A percentile compares a stretch with the other conserved stretches of the same genome.
Conservation (phyloP, 2,797 vertebrate genomes). For the Tangara arthus region DNA sequence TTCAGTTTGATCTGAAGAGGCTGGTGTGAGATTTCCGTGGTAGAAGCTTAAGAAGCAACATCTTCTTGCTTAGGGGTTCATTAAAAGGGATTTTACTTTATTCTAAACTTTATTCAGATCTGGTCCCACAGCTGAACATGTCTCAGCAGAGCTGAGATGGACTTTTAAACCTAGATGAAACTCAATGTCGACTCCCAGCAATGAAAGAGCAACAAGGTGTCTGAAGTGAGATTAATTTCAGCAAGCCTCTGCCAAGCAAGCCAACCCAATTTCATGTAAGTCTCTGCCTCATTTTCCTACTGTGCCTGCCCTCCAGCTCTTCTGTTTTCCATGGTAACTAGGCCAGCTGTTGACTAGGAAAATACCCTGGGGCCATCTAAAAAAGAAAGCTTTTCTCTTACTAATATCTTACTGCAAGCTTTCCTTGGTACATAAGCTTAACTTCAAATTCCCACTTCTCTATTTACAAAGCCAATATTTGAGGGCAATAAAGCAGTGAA, state of each 20-base stretch:
- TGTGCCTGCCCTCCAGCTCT: conserved; percentile 20
- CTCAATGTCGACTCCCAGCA: neutral
- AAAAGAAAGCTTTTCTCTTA: conserved; percentile 6
- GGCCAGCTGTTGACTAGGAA: neutral
- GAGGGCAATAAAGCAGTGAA: neutral
- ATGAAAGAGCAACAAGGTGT: neutral
- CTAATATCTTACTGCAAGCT: neutral
- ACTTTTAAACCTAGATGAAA: neutral
- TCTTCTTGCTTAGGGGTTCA: neutral
- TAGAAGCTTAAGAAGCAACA: neutral
- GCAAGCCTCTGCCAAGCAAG: neutral
- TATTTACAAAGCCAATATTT: conserved; percentile 16
- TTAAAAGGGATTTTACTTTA: neutral
- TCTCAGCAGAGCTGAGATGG: neutral
- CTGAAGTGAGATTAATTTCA: neutral
- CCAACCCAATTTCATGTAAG: neutral
- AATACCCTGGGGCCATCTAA: conserved; percentile 9
- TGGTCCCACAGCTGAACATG: neutral
- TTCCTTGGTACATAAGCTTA: neutral
- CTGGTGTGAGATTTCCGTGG: neutral
- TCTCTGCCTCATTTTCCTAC: neutral
- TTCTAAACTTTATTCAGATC: neutral
- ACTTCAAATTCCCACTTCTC: conserved; percentile 8
- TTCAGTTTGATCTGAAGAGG: neutral
- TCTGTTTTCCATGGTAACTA: conserved; percentile 45